phyloP scores from a whole-genome alignment of 2,888 invertebrate species.

The Ernsta delagoae region DNA sequence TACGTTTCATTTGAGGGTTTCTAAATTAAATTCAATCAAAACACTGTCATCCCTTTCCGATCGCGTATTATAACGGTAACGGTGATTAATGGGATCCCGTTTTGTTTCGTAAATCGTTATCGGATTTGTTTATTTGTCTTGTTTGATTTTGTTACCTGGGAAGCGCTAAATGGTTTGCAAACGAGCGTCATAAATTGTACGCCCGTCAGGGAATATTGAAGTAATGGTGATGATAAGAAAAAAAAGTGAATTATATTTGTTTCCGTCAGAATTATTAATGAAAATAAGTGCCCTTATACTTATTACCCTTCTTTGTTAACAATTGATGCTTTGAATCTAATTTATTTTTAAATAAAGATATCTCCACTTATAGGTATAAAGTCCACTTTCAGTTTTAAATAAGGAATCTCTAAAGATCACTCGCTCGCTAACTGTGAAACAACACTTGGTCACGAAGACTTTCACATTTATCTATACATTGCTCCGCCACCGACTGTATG shows the following conservation, averaged over 20 bases:
- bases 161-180: not conserved
- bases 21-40: slow-evolving; percentile 20
- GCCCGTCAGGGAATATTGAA: not conserved
- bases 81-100: slow-evolving; percentile 10
- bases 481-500: slow-evolving; percentile 47
- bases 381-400: too few relatives aligned
- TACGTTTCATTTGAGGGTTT: slow-evolving; percentile 14
- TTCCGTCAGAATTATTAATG: too few relatives aligned
- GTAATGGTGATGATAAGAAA: too few relatives aligned
- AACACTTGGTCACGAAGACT: not conserved
- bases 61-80: slow-evolving; percentile 15
- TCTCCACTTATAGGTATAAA: too few relatives aligned
- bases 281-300: too few relatives aligned
- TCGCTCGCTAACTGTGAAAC: too few relatives aligned
- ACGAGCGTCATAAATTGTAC: not conserved
- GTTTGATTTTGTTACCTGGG: not conserved
- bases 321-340: too few relatives aligned
- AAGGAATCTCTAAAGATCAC: too few relatives aligned
- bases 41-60: slow-evolving; percentile 3
- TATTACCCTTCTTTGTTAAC: too few relatives aligned
- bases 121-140: not conserved
- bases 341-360: too few relatives aligned
- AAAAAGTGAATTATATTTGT: too few relatives aligned
- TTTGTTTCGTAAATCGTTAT: not conserved
- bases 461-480: slow-evolving; percentile 17